Percentiles rank a stretch among this genome's conserved stretches.
These are phyloP conservation scores for Euthynnus affinis DNA, from an alignment of 2,797 vertebrate species.

Conservation along the genomic window DNA sequence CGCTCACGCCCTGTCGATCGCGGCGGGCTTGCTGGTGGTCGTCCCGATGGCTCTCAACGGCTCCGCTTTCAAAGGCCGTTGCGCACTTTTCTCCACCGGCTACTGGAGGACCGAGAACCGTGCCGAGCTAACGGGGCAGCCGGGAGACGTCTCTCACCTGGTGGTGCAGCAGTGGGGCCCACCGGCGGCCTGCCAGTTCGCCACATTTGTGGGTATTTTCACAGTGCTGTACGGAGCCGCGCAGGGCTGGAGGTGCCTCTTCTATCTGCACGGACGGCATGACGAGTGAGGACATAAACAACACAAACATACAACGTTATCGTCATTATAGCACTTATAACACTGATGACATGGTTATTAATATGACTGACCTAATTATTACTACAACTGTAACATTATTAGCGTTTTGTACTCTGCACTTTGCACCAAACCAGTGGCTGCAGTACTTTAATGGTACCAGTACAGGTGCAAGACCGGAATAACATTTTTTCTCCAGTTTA, in stretches of 20 bases:
- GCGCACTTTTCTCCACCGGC: constrained; percentile 85
- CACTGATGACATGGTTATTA: too few relatives aligned
- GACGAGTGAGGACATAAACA: constrained; percentile 84
- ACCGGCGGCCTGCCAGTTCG: constrained; percentile 85
- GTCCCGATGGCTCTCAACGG: constrained; percentile 88
- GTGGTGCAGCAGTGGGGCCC: constrained; percentile 88
- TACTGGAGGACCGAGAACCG: constrained; percentile 83
- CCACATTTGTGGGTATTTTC: constrained; percentile 88
- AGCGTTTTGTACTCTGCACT: too few relatives aligned
- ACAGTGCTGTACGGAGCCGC: constrained; percentile 88
- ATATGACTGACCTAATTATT: not conserved
- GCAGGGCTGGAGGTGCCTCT: constrained; percentile 87
- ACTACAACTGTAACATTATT: not conserved
- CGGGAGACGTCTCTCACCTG: constrained; percentile 70
- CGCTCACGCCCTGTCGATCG: constrained; percentile 83
- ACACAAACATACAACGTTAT: not conserved
- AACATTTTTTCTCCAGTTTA: too few relatives aligned
- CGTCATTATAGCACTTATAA: too few relatives aligned
- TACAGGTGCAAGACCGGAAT: too few relatives aligned
- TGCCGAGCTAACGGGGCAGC: constrained; percentile 50
- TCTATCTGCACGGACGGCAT: constrained; percentile 87
- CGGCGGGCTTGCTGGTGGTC: constrained; percentile 84
- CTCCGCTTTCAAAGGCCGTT: constrained; percentile 88
- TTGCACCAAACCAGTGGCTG: not conserved
- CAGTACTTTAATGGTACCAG: not conserved